Percentiles rank a stretch among this genome's conserved stretches.
phyloP scores from a whole-genome alignment of 2,888 invertebrate species.

The Trichacis sp. region DNA sequence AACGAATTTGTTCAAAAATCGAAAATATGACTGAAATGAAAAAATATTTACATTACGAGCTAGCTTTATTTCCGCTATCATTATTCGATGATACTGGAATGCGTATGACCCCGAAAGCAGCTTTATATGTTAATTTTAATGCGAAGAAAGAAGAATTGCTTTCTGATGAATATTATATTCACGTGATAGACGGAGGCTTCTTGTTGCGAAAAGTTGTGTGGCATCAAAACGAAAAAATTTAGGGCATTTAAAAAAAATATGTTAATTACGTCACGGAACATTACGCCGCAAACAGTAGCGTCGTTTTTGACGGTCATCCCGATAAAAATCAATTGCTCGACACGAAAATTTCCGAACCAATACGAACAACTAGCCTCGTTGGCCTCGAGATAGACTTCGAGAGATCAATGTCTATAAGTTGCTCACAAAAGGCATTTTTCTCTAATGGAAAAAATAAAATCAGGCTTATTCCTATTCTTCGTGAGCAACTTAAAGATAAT shows the following conservation, averaged over 20 bases:
- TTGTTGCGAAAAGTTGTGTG: conserved; percentile 47
- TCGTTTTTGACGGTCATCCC: not conserved
- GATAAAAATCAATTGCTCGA: not conserved
- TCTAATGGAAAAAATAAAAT: conserved; percentile 5
- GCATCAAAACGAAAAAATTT: conserved; percentile 15
- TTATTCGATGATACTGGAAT: conserved; percentile 49
- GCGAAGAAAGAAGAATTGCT: conserved; percentile 21
- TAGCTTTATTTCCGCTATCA: conserved; percentile 52
- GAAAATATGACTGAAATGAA: conserved; percentile 48
- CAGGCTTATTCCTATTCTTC: no score
- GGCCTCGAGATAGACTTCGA: not conserved
- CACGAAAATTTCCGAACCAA: not conserved
- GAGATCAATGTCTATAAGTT: not conserved
- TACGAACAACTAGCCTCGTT: not conserved
- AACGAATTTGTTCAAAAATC: conserved; percentile 47
- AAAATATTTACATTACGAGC: conserved; percentile 51
- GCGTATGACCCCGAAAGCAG: conserved; percentile 44
- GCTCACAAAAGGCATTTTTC: not conserved
- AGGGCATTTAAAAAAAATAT: not conserved
- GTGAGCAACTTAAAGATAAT: not conserved
- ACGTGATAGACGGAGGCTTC: conserved; percentile 50
- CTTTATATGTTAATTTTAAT: conserved; percentile 38
- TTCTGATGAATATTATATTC: conserved; percentile 19
- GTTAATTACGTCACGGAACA: not conserved
- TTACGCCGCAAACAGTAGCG: not conserved